These are phyloP conservation scores for Chionomys nivalis DNA, from an alignment of 2,113 vertebrate genomes.

Conservation along the genomic window DNA sequence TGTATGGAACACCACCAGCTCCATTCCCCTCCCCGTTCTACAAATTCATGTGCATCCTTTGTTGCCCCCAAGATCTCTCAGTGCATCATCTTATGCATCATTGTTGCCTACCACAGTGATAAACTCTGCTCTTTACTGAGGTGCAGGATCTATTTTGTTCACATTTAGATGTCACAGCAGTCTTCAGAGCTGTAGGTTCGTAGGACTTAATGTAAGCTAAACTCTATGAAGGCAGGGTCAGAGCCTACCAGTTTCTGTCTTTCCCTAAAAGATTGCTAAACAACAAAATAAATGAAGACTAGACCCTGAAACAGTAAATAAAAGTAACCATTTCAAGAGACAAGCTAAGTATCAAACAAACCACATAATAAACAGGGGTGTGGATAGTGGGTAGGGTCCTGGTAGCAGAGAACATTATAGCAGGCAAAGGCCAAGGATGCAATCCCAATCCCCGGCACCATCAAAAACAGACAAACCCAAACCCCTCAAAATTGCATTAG, in stretches of 20 bases:
- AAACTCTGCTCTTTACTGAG: not conserved
- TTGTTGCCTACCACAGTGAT: not conserved
- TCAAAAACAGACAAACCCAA: not conserved
- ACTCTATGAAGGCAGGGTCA: not conserved
- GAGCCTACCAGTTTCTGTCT: not conserved
- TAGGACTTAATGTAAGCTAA: not conserved
- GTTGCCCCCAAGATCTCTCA: not conserved
- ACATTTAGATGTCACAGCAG: not conserved
- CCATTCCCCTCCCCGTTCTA: not conserved
- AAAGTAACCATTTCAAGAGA: constrained; percentile 26
- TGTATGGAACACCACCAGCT: not conserved
- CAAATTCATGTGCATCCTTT: not conserved
- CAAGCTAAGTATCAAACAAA: not conserved
- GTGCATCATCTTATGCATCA: fast-evolving
- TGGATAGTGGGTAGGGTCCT: not conserved
- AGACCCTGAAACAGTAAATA: not conserved
- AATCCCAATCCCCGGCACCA: fast-evolving
- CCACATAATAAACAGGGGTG: not conserved
- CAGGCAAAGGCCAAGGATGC: not conserved
- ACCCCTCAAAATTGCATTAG: not conserved
- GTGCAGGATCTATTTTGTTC: not conserved
- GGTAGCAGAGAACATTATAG: not conserved
- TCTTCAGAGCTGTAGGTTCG: not conserved
- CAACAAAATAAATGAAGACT: not conserved
- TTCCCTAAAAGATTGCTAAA: not conserved